Evolutionary conservation across 2,113 vertebrate genomes (phyloP), one percentile per base, ranked within the genome.

Genomic region (Antennarius striatus): DNA sequence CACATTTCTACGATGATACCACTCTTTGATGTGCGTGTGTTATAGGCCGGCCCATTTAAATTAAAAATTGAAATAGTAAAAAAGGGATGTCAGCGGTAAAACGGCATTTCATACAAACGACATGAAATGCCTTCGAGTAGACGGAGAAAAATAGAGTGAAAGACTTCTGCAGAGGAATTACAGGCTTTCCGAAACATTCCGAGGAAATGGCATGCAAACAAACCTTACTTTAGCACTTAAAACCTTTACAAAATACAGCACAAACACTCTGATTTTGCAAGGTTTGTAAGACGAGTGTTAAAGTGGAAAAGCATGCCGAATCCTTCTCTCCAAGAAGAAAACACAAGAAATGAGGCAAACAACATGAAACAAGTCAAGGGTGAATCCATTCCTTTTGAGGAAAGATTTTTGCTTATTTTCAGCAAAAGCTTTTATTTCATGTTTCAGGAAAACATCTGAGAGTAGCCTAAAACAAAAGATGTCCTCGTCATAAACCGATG

Each of bases 51-150:
- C 22, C 73, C 82, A 88, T 90, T 91, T 89, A 78, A 85, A 88
- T 90, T 57, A 76, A 87, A 87, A 89, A 87, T 89, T 90, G 78
- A 86, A 91, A 91, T 71, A 87, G 85, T 77, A 46, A 56, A 22
- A 22, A 22, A 59, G 52, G 65, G 69, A 76, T 74, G 81, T 79
- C 66, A 68, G 83, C 57, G 76, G 67, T 22, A 22, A 65, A 67
- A 80, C 56, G 53, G 71, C 77, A 78, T 83, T 88, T 85, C 65
- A 78, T 78, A 42, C 53, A 46, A 63, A 53, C 71, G 48, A 73
- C 72, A 51, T 69, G 70, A 90, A 89, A 86, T 55, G 80, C 68
- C 72, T 75, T 63, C 66, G 59, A 64, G 75, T 70, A 43, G 56
- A 82, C 52, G 42, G 42, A 9, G 42, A 9, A 9, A 9, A 52